These are phyloP conservation scores for Syritta pipiens DNA, from an alignment of 2,888 invertebrate species.

Conservation along the genomic window DNA sequence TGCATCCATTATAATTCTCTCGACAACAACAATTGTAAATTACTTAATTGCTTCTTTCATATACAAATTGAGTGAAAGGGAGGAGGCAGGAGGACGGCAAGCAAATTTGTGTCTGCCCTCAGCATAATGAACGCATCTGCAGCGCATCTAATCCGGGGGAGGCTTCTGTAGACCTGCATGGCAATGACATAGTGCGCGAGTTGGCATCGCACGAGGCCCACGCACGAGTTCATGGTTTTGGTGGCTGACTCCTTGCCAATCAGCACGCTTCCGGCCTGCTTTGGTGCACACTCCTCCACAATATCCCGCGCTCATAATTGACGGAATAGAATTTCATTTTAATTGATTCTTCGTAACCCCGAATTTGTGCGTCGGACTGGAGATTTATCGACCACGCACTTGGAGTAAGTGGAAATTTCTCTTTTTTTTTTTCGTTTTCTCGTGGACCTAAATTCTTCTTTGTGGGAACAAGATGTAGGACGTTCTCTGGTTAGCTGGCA, in stretches of 20 bases:
- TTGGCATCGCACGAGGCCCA: slow-evolving; percentile 19
- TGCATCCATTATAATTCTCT: slow-evolving; percentile 26
- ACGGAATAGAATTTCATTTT: slow-evolving; percentile 45
- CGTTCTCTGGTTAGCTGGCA: background rate
- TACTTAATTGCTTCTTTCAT: slow-evolving; percentile 56
- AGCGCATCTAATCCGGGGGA: background rate
- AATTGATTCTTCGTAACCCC: slow-evolving; percentile 53
- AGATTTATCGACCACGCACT: slow-evolving; percentile 27
- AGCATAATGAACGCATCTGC: slow-evolving; percentile 2
- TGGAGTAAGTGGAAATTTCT: background rate
- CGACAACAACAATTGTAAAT: slow-evolving; percentile 31
- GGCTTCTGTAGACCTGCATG: slow-evolving; percentile 36
- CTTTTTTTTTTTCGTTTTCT: no score
- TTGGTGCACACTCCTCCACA: slow-evolving; percentile 43
- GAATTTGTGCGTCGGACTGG: background rate
- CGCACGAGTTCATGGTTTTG: slow-evolving; percentile 23
- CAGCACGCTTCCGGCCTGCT: slow-evolving; percentile 50
- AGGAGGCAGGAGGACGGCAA: no score
- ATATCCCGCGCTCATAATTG: slow-evolving; percentile 23
- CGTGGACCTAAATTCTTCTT: background rate
- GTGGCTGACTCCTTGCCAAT: slow-evolving; percentile 35
- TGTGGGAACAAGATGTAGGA: slow-evolving; percentile 3
- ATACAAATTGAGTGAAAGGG: slow-evolving; percentile 5
- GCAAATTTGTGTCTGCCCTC: background rate
- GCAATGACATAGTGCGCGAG: slow-evolving; percentile 54